Conservation (phyloP, 92 coral and sea anemone species). For the Bergia sp. region DNA sequence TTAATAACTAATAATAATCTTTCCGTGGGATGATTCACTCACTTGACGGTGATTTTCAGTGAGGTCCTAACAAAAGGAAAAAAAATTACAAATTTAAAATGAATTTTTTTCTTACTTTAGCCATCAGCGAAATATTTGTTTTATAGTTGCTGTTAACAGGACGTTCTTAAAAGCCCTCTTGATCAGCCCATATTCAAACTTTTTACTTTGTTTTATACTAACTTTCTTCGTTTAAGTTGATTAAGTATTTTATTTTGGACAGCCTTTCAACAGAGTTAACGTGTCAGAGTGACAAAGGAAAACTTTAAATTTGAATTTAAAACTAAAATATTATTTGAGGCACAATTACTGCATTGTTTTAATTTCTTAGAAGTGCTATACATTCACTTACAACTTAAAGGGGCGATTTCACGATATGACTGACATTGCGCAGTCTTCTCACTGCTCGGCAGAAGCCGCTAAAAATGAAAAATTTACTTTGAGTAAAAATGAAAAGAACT, state of each 20-base stretch:
- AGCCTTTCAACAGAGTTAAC: neutral
- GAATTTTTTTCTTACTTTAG: neutral
- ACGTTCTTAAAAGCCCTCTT: neutral
- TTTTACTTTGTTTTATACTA: neutral
- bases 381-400: neutral
- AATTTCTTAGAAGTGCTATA: neutral
- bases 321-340: neutral
- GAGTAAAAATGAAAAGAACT: no score
- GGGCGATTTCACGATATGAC: no score
- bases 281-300: neutral
- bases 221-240: neutral
- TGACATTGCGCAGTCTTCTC: no score
- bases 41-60: constrained; percentile 30
- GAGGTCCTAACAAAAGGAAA: constrained; percentile 35
- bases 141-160: neutral
- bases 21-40: constrained; percentile 21
- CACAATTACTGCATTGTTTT: neutral
- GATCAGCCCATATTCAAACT: neutral
- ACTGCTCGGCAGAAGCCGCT: no score
- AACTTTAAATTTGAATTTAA: neutral
- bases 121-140: neutral
- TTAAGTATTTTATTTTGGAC: neutral
- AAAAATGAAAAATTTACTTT: no score
- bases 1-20: neutral
- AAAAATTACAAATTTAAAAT: constrained; percentile 21